These are phyloP conservation scores for Aselliscus stoliczkanus DNA, from an alignment of 2,797 vertebrate species.

Conservation along the genomic window DNA sequence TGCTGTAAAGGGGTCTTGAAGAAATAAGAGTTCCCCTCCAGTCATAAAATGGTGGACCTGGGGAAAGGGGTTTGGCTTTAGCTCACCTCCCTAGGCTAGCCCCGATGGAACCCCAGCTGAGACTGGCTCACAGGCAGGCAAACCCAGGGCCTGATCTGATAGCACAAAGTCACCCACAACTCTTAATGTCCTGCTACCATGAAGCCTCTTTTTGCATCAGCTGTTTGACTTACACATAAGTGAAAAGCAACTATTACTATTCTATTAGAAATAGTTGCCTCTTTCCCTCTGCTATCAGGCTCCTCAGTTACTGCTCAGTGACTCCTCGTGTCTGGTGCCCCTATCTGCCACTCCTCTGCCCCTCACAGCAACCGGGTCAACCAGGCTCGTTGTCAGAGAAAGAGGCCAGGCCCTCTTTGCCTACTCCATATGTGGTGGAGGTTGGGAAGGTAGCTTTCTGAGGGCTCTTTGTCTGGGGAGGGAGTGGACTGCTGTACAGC, in stretches of 20 bases:
- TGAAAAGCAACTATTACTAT: constrained; percentile 29
- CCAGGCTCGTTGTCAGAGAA: background rate
- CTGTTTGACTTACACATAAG: background rate
- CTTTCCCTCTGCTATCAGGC: background rate
- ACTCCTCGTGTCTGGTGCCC: rapidly evolving
- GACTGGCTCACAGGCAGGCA: background rate
- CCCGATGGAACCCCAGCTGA: constrained; percentile 2
- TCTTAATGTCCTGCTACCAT: background rate
- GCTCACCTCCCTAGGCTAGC: background rate
- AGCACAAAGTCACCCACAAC: background rate
- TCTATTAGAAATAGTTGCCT: background rate
- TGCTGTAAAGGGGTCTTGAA: constrained; percentile 5
- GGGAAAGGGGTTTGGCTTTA: background rate
- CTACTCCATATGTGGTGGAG: constrained; percentile 47
- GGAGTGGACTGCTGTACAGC: background rate
- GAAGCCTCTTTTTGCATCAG: background rate
- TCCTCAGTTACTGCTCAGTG: background rate
- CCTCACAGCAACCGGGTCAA: background rate
- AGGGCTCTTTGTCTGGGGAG: constrained; percentile 55
- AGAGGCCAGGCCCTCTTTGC: background rate
- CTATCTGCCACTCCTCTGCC: background rate
- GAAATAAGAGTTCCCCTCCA: constrained; percentile 22
- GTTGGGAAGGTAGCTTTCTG: constrained; percentile 51
- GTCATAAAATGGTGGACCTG: background rate
- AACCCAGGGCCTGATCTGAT: background rate